These are phyloP conservation scores for Microcebus griseorufus DNA, from an alignment of 2,113 vertebrate species.

Conservation along the genomic window DNA sequence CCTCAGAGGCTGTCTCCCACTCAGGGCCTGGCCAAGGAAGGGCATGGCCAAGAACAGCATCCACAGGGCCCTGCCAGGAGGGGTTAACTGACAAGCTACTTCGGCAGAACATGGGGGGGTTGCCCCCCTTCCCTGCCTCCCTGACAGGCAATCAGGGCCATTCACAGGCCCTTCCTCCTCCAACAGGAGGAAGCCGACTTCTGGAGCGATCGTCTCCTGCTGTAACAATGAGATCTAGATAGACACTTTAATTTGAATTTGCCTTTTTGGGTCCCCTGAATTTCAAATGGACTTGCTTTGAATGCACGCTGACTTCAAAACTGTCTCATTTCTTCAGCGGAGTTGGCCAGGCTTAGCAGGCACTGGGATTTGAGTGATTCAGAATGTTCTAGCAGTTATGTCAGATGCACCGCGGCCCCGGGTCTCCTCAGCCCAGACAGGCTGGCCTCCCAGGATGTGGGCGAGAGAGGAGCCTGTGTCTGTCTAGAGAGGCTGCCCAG, in stretches of 20 bases:
- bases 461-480: background rate
- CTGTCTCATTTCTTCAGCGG: background rate
- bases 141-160: background rate
- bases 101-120: background rate
- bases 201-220: slow-evolving; percentile 2
- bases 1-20: background rate
- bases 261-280: background rate
- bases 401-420: background rate
- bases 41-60: rapidly evolving
- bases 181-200: background rate
- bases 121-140: background rate
- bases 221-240: background rate
- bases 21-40: background rate
- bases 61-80: rapidly evolving
- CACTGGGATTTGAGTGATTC: background rate
- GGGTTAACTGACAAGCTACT: background rate
- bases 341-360: background rate
- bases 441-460: no score
- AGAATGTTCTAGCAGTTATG: background rate
- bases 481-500: background rate
- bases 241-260: slow-evolving; percentile 56
- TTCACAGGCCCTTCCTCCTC: background rate
- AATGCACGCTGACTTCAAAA: background rate
- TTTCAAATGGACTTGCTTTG: background rate
- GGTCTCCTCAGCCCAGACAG: background rate